phyloP scores from a whole-genome alignment of 2,797 vertebrate species.

The Spinibarbus caldwelli region DNA sequence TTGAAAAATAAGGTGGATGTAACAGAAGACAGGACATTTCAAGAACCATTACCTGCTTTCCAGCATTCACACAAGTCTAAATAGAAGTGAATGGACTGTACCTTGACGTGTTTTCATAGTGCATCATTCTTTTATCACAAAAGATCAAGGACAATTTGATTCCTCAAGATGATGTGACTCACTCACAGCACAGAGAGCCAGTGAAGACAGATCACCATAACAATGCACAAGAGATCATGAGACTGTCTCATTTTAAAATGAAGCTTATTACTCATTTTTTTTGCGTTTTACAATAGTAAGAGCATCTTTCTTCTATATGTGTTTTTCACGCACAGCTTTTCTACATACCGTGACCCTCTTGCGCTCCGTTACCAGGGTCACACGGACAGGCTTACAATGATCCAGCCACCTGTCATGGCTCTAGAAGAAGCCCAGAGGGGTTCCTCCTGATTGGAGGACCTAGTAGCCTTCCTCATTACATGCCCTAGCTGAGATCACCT shows the following conservation, averaged over 20 bases:
- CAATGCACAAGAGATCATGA: background rate
- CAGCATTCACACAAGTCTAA: background rate
- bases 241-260: too few relatives aligned
- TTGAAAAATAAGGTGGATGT: background rate
- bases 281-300: background rate
- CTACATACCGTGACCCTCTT: background rate
- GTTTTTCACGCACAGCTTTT: background rate
- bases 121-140: slow-evolving; percentile 10
- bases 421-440: slow-evolving; percentile 20
- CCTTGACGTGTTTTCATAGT: background rate
- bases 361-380: background rate
- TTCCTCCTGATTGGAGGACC: slow-evolving; percentile 16
- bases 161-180: slow-evolving; percentile 9
- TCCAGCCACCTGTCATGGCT: slow-evolving; percentile 35
- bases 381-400: slow-evolving; percentile 9
- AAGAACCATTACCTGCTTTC: background rate
- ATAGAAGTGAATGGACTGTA: background rate
- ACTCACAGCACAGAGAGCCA: background rate
- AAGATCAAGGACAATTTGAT: background rate
- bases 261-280: background rate
- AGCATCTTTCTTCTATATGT: background rate
- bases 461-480: slow-evolving; percentile 20
- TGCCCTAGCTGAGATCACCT: slow-evolving; percentile 18
- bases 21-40: background rate
- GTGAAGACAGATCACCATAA: background rate